Percentiles rank a stretch among this genome's conserved stretches.
These are phyloP conservation scores for Pangasius macronema DNA, from an alignment of 2,797 vertebrate species.

Conservation along the genomic window DNA sequence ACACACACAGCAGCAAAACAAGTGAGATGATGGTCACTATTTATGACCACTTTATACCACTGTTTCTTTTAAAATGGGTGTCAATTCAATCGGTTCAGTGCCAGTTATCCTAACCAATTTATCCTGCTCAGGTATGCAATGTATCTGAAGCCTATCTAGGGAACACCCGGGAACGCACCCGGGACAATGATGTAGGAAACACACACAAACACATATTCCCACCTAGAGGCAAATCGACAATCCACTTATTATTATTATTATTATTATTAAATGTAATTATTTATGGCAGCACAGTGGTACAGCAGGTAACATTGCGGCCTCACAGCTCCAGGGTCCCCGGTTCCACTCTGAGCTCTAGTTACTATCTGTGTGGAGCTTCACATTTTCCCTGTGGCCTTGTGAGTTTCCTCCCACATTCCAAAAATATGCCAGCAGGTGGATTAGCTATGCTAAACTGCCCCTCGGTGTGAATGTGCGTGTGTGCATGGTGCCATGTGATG, in stretches of 20 bases:
- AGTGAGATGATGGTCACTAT: not conserved
- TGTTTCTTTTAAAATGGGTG: not conserved
- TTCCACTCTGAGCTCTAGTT: not conserved
- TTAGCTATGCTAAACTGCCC: not conserved
- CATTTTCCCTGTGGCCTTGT: not conserved
- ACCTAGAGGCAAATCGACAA: not conserved
- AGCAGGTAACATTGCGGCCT: not conserved
- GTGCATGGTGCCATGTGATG: not conserved
- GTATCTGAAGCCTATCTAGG: not conserved
- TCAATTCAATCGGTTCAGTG: not conserved
- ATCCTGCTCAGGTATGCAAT: not conserved
- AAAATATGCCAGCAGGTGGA: not conserved
- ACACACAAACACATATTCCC: not conserved
- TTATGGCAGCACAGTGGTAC: not conserved
- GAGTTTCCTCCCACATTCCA: not conserved
- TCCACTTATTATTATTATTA: not conserved
- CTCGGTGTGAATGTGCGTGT: not conserved
- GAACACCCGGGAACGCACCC: not conserved
- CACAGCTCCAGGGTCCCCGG: not conserved
- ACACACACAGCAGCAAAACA: constrained; percentile 21
- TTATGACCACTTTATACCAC: not conserved
- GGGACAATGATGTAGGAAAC: not conserved
- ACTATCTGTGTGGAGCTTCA: not conserved
- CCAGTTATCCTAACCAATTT: not conserved
- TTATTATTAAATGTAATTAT: not conserved